Evolutionary conservation across 2,113 vertebrate genomes (phyloP).

Genomic region (Urocolius indicus): DNA sequence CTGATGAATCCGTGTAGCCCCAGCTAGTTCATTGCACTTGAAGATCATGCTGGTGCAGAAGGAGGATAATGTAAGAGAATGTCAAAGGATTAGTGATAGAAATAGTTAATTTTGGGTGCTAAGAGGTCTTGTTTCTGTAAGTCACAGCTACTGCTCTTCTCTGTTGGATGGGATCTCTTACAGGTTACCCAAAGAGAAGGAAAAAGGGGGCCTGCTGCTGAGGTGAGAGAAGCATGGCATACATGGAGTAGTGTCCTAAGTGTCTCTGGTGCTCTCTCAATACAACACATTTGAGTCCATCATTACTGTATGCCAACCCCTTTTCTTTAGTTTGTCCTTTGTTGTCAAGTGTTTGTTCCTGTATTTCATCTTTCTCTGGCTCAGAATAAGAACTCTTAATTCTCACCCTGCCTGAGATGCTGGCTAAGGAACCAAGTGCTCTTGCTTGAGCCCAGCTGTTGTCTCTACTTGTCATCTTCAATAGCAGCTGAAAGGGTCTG

Average conservation of each 20-base stretch:
- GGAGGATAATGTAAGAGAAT: not conserved
- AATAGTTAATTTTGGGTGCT: not conserved
- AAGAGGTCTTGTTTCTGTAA: not conserved
- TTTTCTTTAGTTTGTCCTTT: not conserved
- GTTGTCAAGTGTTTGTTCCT: not conserved
- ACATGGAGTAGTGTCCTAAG: rapidly evolving
- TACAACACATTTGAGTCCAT: not conserved
- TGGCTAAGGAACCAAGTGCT: not conserved
- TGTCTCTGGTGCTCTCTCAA: not conserved
- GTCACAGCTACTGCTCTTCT: not conserved
- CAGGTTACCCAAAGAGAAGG: not conserved
- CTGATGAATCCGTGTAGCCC: not conserved
- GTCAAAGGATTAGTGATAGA: not conserved
- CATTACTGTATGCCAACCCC: not conserved
- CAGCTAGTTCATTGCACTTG: not conserved
- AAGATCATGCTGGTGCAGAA: not conserved
- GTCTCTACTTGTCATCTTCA: not conserved
- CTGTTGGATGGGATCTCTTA: not conserved
- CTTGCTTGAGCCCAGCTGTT: not conserved
- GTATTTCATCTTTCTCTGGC: not conserved
- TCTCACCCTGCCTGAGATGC: not conserved
- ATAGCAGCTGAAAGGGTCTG: not conserved
- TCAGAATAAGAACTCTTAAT: not conserved
- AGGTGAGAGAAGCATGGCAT: not conserved
- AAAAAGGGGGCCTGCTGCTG: not conserved